These are phyloP conservation scores for Oxytorus armatus DNA, from an alignment of 2,888 invertebrate species.

Conservation along the genomic window DNA sequence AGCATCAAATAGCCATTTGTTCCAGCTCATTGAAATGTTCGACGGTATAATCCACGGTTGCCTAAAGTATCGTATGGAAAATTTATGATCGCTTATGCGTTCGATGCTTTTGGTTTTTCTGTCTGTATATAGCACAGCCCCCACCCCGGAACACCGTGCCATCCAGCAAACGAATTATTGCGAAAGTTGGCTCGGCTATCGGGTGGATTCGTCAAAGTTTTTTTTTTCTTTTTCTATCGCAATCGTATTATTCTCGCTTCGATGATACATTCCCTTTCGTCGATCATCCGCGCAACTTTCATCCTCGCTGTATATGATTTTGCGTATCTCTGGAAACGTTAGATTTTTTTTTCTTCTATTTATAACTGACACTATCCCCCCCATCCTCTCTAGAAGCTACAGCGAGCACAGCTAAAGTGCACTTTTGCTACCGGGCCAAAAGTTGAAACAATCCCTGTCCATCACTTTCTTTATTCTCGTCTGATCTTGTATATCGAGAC, in stretches of 20 bases:
- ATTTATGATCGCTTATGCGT: conserved; percentile 17
- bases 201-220: conserved; percentile 7
- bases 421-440: conserved; percentile 23
- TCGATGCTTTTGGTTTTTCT: neutral
- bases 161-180: conserved; percentile 31
- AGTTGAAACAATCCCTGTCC: conserved; percentile 18
- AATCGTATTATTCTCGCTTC: neutral
- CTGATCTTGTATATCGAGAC: conserved; percentile 12
- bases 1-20: conserved; percentile 46
- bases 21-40: conserved; percentile 56
- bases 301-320: no score
- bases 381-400: neutral
- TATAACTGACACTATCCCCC: neutral
- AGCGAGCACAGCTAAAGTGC: neutral
- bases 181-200: neutral
- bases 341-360: neutral
- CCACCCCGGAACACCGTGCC: neutral
- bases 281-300: no score
- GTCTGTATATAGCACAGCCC: neutral
- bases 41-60: conserved; percentile 45
- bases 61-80: conserved; percentile 34
- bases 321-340: neutral
- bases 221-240: no score
- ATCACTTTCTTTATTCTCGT: conserved; percentile 26
- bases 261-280: no score